These are phyloP conservation scores for Alsophila aescularia DNA, from an alignment of 2,888 invertebrate species.

Conservation along the genomic window DNA sequence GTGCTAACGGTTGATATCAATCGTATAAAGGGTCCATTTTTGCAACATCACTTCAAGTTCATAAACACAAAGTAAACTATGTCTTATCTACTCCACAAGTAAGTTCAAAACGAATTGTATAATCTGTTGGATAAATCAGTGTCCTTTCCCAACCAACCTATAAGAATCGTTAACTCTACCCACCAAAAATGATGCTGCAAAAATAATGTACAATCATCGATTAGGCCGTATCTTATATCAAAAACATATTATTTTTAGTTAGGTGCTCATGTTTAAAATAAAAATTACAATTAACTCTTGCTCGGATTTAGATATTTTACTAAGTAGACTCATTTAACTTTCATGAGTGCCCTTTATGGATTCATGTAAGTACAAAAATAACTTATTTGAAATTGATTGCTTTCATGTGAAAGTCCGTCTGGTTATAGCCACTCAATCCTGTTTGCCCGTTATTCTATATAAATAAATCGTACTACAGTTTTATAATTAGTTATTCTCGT, in stretches of 20 bases:
- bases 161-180: conserved; percentile 42
- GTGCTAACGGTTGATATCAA: conserved; percentile 53
- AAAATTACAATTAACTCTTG: too few relatives aligned
- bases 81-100: neutral
- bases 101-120: neutral
- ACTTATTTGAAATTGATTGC: too few relatives aligned
- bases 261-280: neutral
- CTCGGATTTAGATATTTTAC: too few relatives aligned
- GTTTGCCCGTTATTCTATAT: too few relatives aligned
- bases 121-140: neutral
- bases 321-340: too few relatives aligned
- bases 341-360: too few relatives aligned
- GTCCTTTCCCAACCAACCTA: conserved; percentile 37
- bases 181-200: conserved; percentile 8
- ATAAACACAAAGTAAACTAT: neutral
- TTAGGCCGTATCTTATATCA: conserved; percentile 3
- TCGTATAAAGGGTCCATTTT: conserved; percentile 43
- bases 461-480: too few relatives aligned
- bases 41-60: conserved; percentile 48
- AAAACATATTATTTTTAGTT: neutral
- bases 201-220: conserved; percentile 7
- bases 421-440: too few relatives aligned
- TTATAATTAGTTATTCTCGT: too few relatives aligned
- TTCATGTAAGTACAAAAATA: too few relatives aligned
- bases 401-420: too few relatives aligned